phyloP scores from a whole-genome alignment of 2,888 invertebrate genomes.

The Drosophila prolongata region DNA sequence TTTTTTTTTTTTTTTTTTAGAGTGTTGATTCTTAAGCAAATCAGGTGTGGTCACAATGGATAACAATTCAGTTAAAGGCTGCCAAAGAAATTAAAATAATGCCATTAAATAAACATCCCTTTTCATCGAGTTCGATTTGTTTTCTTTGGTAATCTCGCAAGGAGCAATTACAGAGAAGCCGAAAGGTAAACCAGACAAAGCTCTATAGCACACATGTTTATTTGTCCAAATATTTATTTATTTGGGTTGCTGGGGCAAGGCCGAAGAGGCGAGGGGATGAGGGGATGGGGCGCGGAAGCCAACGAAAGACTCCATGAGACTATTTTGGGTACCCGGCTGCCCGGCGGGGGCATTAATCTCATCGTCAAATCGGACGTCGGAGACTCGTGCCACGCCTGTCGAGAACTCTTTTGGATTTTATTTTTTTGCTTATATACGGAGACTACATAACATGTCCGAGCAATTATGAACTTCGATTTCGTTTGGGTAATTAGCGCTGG shows the following conservation, averaged over 20 bases:
- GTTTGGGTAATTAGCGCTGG: constrained; percentile 21
- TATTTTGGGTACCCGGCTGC: constrained; percentile 33
- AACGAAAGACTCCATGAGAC: constrained; percentile 43
- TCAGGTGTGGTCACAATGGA: no score
- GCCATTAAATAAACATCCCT: constrained; percentile 1
- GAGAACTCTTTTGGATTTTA: constrained; percentile 15
- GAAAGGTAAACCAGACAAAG: constrained; percentile 20
- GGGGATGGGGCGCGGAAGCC: constrained; percentile 3
- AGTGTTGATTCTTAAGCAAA: no score
- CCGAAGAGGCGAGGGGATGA: constrained; percentile 38
- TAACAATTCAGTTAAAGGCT: not conserved
- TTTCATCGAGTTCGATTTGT: constrained; percentile 5
- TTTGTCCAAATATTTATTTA: constrained; percentile 74
- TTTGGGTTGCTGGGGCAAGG: constrained; percentile 54
- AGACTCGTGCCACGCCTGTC: constrained; percentile 50
- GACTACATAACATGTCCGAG: constrained; percentile 52
- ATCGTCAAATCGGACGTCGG: constrained; percentile 24
- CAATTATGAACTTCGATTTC: constrained; percentile 59
- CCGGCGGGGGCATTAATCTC: constrained; percentile 47
- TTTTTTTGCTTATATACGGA: not conserved
- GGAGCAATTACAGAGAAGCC: constrained; percentile 17
- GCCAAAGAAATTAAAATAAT: not conserved
- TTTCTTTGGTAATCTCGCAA: constrained; percentile 11
- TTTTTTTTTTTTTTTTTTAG: no score
- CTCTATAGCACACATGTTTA: constrained; percentile 44